A percentile compares a stretch with the other conserved stretches of the same genome.
Evolutionary conservation across 1,140 invertebrate species (phyloP).

Genomic region (Anagrus nilaparvatae): DNA sequence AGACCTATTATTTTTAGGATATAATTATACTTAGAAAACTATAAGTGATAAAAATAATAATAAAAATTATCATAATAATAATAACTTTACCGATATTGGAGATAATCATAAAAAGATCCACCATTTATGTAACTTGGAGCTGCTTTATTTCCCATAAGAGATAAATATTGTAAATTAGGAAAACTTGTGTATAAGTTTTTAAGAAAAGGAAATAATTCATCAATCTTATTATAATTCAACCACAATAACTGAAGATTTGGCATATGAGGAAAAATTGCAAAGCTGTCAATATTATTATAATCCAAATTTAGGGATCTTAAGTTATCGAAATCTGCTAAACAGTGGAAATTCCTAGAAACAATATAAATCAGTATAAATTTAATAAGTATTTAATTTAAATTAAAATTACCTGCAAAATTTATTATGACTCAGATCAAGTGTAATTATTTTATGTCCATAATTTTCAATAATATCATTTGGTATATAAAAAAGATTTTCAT

Average conservation of each 20-base stretch:
- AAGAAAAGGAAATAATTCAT: slow-evolving; percentile 59
- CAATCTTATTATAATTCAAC: slow-evolving; percentile 67
- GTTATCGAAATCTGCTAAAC: slow-evolving; percentile 55
- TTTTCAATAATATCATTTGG: slow-evolving; percentile 35
- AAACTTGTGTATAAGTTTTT: slow-evolving; percentile 52
- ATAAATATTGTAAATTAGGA: slow-evolving; percentile 56
- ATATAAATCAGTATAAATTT: slow-evolving; percentile 12
- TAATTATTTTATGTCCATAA: slow-evolving; percentile 33
- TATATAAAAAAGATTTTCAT: slow-evolving; percentile 35
- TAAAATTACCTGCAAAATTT: slow-evolving; percentile 50
- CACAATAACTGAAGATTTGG: slow-evolving; percentile 61
- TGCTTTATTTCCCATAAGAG: slow-evolving; percentile 69
- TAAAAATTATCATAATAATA: slow-evolving; percentile 2
- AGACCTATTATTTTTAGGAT: no score
- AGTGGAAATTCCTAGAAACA: slow-evolving; percentile 54
- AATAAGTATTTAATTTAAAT: slow-evolving; percentile 4
- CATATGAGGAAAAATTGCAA: slow-evolving; percentile 55
- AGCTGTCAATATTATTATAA: slow-evolving; percentile 56
- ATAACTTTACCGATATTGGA: slow-evolving; percentile 60
- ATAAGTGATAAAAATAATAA: no score
- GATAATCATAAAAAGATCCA: slow-evolving; percentile 62
- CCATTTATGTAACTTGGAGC: slow-evolving; percentile 66
- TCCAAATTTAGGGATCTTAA: slow-evolving; percentile 64
- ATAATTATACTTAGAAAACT: no score
- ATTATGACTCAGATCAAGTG: slow-evolving; percentile 62